These are phyloP conservation scores for Pangasius larnaudii DNA, from an alignment of 2,797 vertebrate genomes.

Conservation along the genomic window DNA sequence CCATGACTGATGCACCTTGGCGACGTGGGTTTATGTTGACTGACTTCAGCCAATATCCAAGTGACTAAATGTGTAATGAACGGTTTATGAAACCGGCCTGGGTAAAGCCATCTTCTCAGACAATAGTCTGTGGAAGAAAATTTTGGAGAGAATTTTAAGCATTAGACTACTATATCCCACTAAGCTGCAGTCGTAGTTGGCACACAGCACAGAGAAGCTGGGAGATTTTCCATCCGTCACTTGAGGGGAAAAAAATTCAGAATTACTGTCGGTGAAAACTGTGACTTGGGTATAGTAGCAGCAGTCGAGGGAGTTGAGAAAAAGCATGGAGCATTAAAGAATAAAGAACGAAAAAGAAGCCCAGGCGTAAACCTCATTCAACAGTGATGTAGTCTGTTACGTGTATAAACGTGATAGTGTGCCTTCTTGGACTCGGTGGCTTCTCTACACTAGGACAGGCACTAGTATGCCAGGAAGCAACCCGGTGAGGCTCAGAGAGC, in stretches of 20 bases:
- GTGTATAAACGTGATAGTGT: constrained; percentile 41
- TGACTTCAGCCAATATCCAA: constrained; percentile 55
- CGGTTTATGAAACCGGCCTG: constrained; percentile 45
- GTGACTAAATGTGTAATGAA: constrained; percentile 54
- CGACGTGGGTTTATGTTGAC: constrained; percentile 41
- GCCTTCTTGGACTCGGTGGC: constrained; percentile 16
- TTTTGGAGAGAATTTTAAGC: constrained; percentile 40
- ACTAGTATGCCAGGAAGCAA: not conserved
- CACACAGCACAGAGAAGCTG: constrained; percentile 23
- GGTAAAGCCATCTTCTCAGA: constrained; percentile 50
- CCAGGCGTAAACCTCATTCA: constrained; percentile 29
- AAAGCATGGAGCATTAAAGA: constrained; percentile 34
- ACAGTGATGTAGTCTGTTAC: constrained; percentile 25
- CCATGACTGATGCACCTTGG: constrained; percentile 44
- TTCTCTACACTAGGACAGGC: not conserved
- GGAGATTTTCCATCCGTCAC: constrained; percentile 42
- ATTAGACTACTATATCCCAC: constrained; percentile 37
- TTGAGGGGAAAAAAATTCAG: constrained; percentile 38
- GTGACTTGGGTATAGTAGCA: constrained; percentile 14
- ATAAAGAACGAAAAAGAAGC: constrained; percentile 10
- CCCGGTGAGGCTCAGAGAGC: not conserved
- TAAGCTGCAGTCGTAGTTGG: constrained; percentile 41
- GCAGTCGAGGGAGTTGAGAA: not conserved
- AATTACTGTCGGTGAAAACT: constrained; percentile 44
- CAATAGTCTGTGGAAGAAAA: constrained; percentile 34